Evolutionary conservation across 2,888 invertebrate genomes (phyloP).

Genomic region (Eulithis prunata): DNA sequence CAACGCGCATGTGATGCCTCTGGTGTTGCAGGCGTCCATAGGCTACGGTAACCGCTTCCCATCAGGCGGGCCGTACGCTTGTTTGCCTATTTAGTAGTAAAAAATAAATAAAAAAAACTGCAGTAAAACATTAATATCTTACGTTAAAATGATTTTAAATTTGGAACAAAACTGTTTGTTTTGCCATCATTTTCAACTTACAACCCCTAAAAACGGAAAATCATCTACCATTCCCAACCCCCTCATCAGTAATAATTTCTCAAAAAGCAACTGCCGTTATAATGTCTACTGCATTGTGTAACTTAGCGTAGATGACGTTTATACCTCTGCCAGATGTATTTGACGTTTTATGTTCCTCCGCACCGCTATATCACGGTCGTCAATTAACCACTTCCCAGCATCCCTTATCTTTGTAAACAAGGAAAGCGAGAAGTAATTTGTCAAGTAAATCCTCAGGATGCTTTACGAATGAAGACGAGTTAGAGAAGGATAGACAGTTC

Average conservation of each 20-base stretch:
- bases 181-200: conserved; percentile 30
- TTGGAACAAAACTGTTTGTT: conserved; percentile 12
- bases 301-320: neutral
- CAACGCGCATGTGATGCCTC: too few species aligned
- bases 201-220: conserved; percentile 25
- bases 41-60: too few species aligned
- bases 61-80: too few species aligned
- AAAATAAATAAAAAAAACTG: too few species aligned
- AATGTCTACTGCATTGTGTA: neutral
- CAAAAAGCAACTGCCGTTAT: neutral
- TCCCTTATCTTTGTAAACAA: conserved; percentile 56
- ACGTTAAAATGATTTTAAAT: too few species aligned
- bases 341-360: neutral
- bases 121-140: too few species aligned
- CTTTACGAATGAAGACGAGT: conserved; percentile 41
- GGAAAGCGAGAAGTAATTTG: conserved; percentile 79
- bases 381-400: conserved; percentile 24
- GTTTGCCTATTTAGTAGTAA: too few species aligned
- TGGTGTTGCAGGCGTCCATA: too few species aligned
- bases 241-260: conserved; percentile 10
- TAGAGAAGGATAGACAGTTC: conserved; percentile 39
- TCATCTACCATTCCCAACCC: conserved; percentile 28
- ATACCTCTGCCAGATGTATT: neutral
- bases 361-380: conserved; percentile 16
- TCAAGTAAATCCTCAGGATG: conserved; percentile 74